Conservation (phyloP, 2,797 vertebrate species). For the Chanos chanos region DNA sequence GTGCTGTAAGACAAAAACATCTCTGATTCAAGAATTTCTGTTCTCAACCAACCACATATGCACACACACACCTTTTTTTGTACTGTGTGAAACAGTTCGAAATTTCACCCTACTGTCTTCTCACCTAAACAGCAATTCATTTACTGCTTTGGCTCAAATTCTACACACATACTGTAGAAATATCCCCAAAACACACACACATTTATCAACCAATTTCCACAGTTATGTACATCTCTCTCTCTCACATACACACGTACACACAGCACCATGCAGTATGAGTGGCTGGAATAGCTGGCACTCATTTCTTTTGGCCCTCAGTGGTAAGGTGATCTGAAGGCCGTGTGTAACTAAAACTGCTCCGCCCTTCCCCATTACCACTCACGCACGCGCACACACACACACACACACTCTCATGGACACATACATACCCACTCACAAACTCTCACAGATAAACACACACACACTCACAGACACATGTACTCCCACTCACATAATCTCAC, state of each 20-base stretch:
- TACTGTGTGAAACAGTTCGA: too few relatives aligned
- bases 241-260: background rate
- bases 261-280: constrained; percentile 28
- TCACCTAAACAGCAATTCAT: constrained; percentile 27
- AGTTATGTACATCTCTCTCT: too few relatives aligned
- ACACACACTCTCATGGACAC: background rate
- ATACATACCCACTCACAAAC: background rate
- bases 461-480: background rate
- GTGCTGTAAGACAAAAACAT: too few relatives aligned
- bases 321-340: constrained; percentile 31
- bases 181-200: background rate
- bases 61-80: too few relatives aligned
- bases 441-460: background rate
- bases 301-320: constrained; percentile 36
- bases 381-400: background rate
- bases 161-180: too few relatives aligned
- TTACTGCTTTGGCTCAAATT: too few relatives aligned
- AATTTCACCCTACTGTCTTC: too few relatives aligned
- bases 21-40: too few relatives aligned
- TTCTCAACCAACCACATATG: too few relatives aligned
- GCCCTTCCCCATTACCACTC: constrained; percentile 3
- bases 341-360: constrained; percentile 26
- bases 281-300: constrained; percentile 19
- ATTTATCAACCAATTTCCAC: constrained; percentile 30
- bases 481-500: background rate